Evolutionary conservation across 2,113 vertebrate species (phyloP).

Genomic region (Ibidorhyncha struthersii): DNA sequence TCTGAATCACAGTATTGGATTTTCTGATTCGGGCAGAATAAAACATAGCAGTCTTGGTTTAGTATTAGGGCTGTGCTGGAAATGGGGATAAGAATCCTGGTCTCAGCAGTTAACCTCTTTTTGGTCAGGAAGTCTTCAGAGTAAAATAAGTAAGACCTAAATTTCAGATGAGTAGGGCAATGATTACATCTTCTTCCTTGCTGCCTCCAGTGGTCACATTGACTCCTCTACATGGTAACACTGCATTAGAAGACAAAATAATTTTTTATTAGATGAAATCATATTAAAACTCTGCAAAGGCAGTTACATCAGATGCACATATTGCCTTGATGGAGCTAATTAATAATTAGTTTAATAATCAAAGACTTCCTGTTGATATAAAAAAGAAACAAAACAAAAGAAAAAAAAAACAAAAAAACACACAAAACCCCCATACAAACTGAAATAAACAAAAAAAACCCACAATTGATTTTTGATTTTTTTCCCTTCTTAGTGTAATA

Average conservation of each 20-base stretch:
- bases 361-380: neutral
- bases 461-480: neutral
- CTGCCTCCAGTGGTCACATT: neutral
- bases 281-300: neutral
- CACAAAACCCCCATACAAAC: neutral
- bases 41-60: neutral
- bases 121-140: neutral
- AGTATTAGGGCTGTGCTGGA: neutral
- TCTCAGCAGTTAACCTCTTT: neutral
- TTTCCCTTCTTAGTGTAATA: neutral
- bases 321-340: neutral
- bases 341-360: neutral
- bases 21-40: neutral
- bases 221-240: fast-evolving
- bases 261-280: neutral
- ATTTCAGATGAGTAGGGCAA: neutral
- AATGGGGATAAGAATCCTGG: neutral
- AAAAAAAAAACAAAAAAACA: neutral
- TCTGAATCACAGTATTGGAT: neutral
- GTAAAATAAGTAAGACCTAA: neutral
- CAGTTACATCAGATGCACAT: neutral
- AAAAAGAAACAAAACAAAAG: neutral
- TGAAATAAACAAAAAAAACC: neutral
- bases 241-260: neutral
- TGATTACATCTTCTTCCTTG: neutral